Evolutionary conservation across 2,888 invertebrate genomes (phyloP), one percentile per base, ranked within the genome.

Genomic region (Drosophila hamatofila): DNA sequence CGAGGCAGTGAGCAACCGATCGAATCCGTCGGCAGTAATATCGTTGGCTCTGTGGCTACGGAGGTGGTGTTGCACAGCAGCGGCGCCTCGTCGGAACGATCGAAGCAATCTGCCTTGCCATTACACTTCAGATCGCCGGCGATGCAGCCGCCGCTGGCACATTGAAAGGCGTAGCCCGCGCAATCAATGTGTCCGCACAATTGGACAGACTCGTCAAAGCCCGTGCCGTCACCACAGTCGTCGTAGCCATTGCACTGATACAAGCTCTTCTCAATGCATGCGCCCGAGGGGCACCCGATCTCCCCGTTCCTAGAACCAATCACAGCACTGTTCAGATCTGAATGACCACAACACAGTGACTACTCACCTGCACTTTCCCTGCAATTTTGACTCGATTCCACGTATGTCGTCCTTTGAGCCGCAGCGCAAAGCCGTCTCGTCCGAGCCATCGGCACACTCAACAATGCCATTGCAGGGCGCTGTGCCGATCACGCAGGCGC

Each of bases 401-500:
- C 60, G 55, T 7, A 72, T 12, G n/a, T 72, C 77, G 35, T 89
- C 83, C 6, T 71, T 64, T n/a, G 25, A 71, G 11, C 76, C 83
- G 48, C 87, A 87, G 0, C 80, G 80, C 18, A 76, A 33, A 2
- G 35, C 7, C 4, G 87, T 89, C 63, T 87, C 87, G 41, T 87
- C 87, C 2, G 87, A 87, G 1, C 83, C 83, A 59, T 87, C 87
- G 16, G 73, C 83, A 14, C 87, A 87, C 0, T 87, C 88, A 0
- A 6, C 7, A 12, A 49, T 0, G 0, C 72, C 65, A 42, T 87
- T 88, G 60, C 87, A 87, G 6, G 27, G 61, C 0, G 90, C 90
- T 2, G 88, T 79, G 21, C 89, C 87, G 2, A 86, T 80, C 30
- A 89, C 87, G 21, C 87, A 87, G 1, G 89, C 92, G 0, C 92